A percentile compares a stretch with the other conserved stretches of the same genome.
Evolutionary conservation across 2,113 vertebrate genomes (phyloP).

Genomic region (Numida meleagris): DNA sequence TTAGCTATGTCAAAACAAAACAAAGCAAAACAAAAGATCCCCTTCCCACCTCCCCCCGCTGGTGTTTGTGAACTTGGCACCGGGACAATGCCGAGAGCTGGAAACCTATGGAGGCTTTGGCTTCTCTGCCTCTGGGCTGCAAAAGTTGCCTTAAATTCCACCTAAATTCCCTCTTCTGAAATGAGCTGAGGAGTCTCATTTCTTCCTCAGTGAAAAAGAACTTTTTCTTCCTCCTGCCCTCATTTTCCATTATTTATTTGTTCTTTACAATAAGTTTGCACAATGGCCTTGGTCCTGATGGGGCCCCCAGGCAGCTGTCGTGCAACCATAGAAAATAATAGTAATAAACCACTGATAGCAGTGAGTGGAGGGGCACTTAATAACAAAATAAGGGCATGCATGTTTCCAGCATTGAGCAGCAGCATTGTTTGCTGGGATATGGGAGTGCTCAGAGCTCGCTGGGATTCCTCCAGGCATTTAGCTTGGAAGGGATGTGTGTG

Average conservation of each 20-base stretch:
- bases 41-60: neutral
- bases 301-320: neutral
- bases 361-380: neutral
- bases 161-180: neutral
- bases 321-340: constrained; percentile 3
- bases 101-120: neutral
- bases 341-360: neutral
- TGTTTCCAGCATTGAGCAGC: constrained; percentile 1
- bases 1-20: constrained; percentile 19
- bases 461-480: constrained; percentile 40
- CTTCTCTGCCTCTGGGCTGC: neutral
- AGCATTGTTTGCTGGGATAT: constrained; percentile 12
- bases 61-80: neutral
- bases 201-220: neutral
- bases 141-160: neutral
- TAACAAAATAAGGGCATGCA: fast-evolving
- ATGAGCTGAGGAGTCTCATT: neutral
- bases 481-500: neutral
- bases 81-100: neutral
- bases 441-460: neutral
- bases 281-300: neutral
- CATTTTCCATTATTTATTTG: neutral
- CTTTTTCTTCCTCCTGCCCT: neutral
- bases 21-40: neutral
- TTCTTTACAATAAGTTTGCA: neutral